Base-by-base conservation (phyloP, 2,888 invertebrate genomes). In the Callyntrura sp. region DNA sequence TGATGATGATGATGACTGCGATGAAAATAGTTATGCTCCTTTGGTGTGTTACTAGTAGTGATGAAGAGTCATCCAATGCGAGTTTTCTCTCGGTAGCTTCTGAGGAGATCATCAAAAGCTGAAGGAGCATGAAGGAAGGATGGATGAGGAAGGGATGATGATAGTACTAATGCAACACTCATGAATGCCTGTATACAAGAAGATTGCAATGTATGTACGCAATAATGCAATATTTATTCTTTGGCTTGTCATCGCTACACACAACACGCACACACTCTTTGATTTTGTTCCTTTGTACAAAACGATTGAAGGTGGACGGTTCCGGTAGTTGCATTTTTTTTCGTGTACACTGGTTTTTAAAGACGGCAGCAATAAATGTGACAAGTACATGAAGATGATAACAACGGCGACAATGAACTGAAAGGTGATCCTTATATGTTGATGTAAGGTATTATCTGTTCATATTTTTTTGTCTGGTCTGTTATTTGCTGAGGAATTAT, bases 1-100 rank as follows among this genome's bases (percentile, higher is more conserved):
- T 6, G 17, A 11, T 68, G 68, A n/a, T 35, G 81, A 62, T 81
- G 60, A n/a, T 60, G 79, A 28, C 35, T 28, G 55, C 78, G 20
- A 57, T 35, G 35, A 35, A 35, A 35, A 35, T 35, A 6, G 35
- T 35, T 35, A 35, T 35, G 35, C 35, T 35, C 35, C 35, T n/a
- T n/a, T 79, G 60, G 1, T 35, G 55, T 20, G 45, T 11, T 73
- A 17, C 12, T 17, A 28, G 79, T 14, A 25, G 79, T 79, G 65
- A 65, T 65, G 65, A 82, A 82, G 57, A 23, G 65, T 73, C 17
- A 20, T 73, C 48, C 14, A 65, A 65, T 82, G 51, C 45, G 65
- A 65, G 25, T 23, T 65, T 82, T 65, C 35, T 65, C 45, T 28
- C 20, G 6, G 35, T 51, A 20, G 14, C 45, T 79, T 57, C 51